Percentiles rank a stretch among this genome's conserved stretches.
Conservation (phyloP, 2,113 vertebrate genomes). For the Lonchura striata region DNA sequence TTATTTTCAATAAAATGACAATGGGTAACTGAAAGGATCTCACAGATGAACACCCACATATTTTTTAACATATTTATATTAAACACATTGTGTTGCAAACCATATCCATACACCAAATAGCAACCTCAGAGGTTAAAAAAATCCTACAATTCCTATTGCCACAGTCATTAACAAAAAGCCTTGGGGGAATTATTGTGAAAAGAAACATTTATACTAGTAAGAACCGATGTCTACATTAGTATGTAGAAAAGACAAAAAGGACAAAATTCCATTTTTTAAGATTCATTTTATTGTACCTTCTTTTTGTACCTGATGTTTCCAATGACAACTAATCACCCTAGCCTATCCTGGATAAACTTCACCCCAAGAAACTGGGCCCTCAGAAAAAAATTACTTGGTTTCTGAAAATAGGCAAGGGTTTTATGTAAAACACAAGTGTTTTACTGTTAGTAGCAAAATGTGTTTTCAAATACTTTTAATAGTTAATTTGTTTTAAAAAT, state of each 20-base stretch:
- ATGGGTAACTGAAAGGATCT: neutral
- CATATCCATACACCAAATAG: neutral
- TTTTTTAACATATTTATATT: neutral
- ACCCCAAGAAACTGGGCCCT: neutral
- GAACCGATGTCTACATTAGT: neutral
- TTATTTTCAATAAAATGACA: neutral
- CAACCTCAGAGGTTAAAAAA: neutral
- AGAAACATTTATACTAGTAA: neutral
- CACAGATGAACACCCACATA: neutral
- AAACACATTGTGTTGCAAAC: neutral
- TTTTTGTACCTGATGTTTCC: neutral
- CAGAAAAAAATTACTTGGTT: neutral
- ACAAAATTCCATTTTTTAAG: neutral
- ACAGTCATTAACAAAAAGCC: neutral
- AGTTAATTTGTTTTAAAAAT: neutral
- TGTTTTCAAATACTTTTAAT: neutral
- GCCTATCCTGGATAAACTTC: neutral
- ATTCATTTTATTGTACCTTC: rapidly evolving
- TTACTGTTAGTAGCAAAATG: neutral
- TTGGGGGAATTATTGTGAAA: neutral
- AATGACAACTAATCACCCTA: rapidly evolving
- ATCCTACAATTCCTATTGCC: neutral
- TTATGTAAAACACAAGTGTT: neutral
- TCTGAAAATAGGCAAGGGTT: neutral
- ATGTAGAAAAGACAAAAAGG: neutral